These are phyloP conservation scores for Rhinophrynus dorsalis DNA, from an alignment of 2,797 vertebrate species.

Conservation along the genomic window DNA sequence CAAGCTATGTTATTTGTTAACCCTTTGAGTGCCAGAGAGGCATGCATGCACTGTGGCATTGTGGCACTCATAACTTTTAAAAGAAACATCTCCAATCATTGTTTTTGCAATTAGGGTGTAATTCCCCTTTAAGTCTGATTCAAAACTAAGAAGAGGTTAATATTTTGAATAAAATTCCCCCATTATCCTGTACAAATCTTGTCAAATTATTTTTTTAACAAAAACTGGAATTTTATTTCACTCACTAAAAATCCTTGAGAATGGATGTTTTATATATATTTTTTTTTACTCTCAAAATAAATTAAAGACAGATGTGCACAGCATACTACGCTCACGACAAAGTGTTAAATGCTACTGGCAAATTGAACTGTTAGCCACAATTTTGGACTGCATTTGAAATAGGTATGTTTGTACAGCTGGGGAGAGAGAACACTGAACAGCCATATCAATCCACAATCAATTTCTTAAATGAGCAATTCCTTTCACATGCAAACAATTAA, in stretches of 20 bases:
- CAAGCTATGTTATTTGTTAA: no score
- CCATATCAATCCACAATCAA: slow-evolving; percentile 66
- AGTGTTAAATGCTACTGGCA: slow-evolving; percentile 69
- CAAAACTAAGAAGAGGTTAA: no score
- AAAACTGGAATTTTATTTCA: slow-evolving; percentile 36
- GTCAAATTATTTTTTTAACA: no score
- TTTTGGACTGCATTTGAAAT: slow-evolving; percentile 64
- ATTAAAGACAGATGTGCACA: slow-evolving; percentile 70
- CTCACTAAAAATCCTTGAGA: slow-evolving; percentile 36
- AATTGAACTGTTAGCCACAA: slow-evolving; percentile 62
- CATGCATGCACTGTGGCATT: no score
- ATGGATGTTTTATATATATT: slow-evolving; percentile 21
- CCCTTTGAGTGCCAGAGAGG: no score
- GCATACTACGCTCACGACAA: slow-evolving; percentile 63
- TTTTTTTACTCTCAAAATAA: slow-evolving; percentile 51
- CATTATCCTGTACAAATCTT: no score
- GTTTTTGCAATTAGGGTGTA: no score
- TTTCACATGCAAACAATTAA: neutral
- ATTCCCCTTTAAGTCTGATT: no score
- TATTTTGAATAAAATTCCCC: no score
- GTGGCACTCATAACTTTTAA: no score
- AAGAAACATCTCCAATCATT: no score
- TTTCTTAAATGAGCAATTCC: slow-evolving; percentile 51
- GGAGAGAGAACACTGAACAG: slow-evolving; percentile 61
- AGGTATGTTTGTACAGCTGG: slow-evolving; percentile 70